These are phyloP conservation scores for Sinopyrophorus schimmeli DNA, from an alignment of 2,888 invertebrate genomes.

Conservation along the genomic window DNA sequence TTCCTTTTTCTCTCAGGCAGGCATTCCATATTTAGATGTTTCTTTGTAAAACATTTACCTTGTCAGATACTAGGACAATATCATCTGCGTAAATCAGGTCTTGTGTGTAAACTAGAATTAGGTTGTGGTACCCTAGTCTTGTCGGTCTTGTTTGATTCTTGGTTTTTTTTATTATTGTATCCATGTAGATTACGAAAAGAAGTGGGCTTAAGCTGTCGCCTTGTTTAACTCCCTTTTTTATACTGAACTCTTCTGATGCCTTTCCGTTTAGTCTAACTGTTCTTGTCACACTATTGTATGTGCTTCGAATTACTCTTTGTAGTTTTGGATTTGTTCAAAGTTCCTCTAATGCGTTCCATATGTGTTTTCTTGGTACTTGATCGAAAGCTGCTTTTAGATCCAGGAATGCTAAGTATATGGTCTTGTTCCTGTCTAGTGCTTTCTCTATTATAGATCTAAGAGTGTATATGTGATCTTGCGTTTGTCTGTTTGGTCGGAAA, in stretches of 20 bases:
- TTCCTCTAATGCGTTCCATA: constrained; percentile 6
- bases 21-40: constrained; percentile 7
- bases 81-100: constrained; percentile 5
- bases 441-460: constrained; percentile 6
- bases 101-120: constrained; percentile 2
- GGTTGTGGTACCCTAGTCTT: constrained; percentile 7
- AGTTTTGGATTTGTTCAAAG: constrained; percentile 3
- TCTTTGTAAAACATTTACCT: constrained; percentile 3
- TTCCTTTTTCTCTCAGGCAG: constrained; percentile 8
- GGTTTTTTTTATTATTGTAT: constrained; percentile 1
- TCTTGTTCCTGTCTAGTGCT: constrained; percentile 4
- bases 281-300: constrained; percentile 1
- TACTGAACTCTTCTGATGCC: not conserved
- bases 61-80: constrained; percentile 4
- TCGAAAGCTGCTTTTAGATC: constrained; percentile 10
- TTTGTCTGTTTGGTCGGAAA: constrained; percentile 3
- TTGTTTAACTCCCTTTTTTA: constrained; percentile 3
- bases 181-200: not conserved
- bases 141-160: constrained; percentile 6
- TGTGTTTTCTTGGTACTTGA: constrained; percentile 3
- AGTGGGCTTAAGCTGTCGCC: constrained; percentile 4
- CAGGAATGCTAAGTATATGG: constrained; percentile 1
- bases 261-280: constrained; percentile 6
- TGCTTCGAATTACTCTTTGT: constrained; percentile 3
- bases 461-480: constrained; percentile 2